Percentiles rank a stretch among this genome's conserved stretches.
phyloP scores from a whole-genome alignment of 1,140 invertebrate species.

The Forficula auricularia region DNA sequence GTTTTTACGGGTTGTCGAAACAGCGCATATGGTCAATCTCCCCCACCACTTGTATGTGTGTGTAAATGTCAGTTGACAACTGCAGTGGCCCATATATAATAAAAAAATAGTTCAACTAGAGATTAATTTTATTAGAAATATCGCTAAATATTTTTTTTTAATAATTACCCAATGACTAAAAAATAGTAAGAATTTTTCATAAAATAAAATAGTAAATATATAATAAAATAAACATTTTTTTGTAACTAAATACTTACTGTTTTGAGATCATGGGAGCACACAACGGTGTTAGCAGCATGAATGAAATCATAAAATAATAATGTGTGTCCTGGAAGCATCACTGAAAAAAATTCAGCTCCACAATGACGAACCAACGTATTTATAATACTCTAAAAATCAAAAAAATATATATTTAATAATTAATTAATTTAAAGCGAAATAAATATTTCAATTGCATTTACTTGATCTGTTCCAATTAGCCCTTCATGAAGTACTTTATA shows the following conservation, averaged over 20 bases:
- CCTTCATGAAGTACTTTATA: constrained; percentile 75
- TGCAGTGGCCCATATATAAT: too few species aligned
- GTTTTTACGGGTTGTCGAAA: too few species aligned
- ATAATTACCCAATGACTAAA: too few species aligned
- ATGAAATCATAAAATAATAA: constrained; percentile 77
- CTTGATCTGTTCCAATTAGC: constrained; percentile 34
- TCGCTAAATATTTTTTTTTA: too few species aligned
- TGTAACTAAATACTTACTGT: constrained; percentile 41
- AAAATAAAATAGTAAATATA: too few species aligned
- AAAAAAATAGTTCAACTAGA: too few species aligned
- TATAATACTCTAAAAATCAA: constrained; percentile 33
- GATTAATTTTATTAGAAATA: too few species aligned
- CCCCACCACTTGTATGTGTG: too few species aligned
- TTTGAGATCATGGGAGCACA: constrained; percentile 64
- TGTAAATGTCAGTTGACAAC: too few species aligned
- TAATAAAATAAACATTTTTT: too few species aligned
- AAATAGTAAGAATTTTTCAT: too few species aligned
- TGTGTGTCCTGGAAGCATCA: constrained; percentile 74
- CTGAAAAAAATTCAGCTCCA: constrained; percentile 68
- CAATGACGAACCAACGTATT: constrained; percentile 48
- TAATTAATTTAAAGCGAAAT: constrained; percentile 9
- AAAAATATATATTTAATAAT: constrained; percentile 7
- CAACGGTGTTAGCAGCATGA: constrained; percentile 69
- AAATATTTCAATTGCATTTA: constrained; percentile 17
- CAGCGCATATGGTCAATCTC: too few species aligned